Conservation (phyloP, 1,140 invertebrate species). For the Caenorhabditis remanei region DNA sequence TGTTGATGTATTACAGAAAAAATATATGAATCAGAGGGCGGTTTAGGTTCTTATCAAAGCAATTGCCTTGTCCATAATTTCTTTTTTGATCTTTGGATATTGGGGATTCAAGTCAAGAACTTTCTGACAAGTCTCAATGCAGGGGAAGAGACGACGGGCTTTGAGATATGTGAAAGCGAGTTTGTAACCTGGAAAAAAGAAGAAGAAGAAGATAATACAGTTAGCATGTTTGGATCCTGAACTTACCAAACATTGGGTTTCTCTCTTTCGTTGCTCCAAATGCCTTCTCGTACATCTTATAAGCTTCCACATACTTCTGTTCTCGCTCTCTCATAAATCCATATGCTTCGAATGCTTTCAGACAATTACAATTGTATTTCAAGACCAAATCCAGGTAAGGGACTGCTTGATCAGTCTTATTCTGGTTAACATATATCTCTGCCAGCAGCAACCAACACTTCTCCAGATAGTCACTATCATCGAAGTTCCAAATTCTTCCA, state of each 20-base stretch:
- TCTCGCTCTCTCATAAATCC: slow-evolving; percentile 92
- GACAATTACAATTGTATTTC: slow-evolving; percentile 82
- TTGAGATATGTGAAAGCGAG: slow-evolving; percentile 92
- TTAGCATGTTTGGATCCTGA: background rate
- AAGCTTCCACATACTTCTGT: slow-evolving; percentile 89
- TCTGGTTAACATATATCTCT: slow-evolving; percentile 88
- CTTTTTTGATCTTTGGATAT: slow-evolving; percentile 20
- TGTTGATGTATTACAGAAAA: background rate
- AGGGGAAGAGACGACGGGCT: slow-evolving; percentile 88
- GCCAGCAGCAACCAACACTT: slow-evolving; percentile 92
- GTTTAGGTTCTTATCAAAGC: background rate
- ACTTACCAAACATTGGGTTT: slow-evolving; percentile 84
- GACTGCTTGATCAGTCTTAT: slow-evolving; percentile 87
- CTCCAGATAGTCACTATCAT: slow-evolving; percentile 95
- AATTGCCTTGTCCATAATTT: slow-evolving; percentile 36
- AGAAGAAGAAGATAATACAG: background rate
- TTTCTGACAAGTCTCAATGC: slow-evolving; percentile 87
- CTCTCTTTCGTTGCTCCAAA: slow-evolving; percentile 87
- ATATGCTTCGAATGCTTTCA: slow-evolving; percentile 89
- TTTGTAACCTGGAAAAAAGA: slow-evolving; percentile 84
- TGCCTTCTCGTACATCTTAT: slow-evolving; percentile 86
- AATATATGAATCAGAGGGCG: background rate
- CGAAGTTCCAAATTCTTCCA: slow-evolving; percentile 89
- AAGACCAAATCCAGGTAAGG: slow-evolving; percentile 83
- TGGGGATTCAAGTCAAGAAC: slow-evolving; percentile 81